Evolutionary conservation across 2,113 vertebrate species (phyloP).

Genomic region (Microtus pennsylvanicus): DNA sequence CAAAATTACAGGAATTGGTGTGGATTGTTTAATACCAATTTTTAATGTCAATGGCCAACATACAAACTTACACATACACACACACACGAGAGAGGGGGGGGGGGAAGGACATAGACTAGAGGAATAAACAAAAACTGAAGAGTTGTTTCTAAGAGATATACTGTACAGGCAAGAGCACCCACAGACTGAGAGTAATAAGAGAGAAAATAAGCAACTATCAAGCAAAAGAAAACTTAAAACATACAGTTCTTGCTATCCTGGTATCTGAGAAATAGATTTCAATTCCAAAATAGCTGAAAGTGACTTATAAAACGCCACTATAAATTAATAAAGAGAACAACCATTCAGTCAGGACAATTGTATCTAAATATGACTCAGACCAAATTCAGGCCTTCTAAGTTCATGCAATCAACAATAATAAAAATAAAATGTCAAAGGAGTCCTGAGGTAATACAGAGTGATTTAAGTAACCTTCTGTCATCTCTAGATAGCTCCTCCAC

Average conservation of each 20-base stretch:
- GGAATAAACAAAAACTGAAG: too few species aligned
- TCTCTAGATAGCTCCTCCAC: not conserved
- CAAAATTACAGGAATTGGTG: not conserved
- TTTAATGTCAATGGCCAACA: not conserved
- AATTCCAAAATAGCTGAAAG: not conserved
- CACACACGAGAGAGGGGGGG: too few species aligned
- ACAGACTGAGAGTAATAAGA: not conserved
- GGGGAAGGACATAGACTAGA: not conserved
- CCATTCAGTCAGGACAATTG: not conserved
- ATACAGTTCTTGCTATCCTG: not conserved
- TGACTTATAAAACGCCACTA: not conserved
- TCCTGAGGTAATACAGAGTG: not conserved
- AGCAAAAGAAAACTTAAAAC: not conserved
- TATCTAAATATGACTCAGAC: not conserved
- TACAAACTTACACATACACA: not conserved
- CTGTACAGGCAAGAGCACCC: not conserved
- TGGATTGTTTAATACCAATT: not conserved
- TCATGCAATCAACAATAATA: not conserved
- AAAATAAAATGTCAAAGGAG: not conserved
- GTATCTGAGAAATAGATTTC: not conserved
- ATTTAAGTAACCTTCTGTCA: not conserved
- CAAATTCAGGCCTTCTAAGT: too few species aligned
- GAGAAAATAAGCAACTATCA: not conserved
- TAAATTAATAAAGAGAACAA: not conserved
- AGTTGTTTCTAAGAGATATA: not conserved